Conservation (phyloP, 2,113 vertebrate species). For the Maccullochella peelii region DNA sequence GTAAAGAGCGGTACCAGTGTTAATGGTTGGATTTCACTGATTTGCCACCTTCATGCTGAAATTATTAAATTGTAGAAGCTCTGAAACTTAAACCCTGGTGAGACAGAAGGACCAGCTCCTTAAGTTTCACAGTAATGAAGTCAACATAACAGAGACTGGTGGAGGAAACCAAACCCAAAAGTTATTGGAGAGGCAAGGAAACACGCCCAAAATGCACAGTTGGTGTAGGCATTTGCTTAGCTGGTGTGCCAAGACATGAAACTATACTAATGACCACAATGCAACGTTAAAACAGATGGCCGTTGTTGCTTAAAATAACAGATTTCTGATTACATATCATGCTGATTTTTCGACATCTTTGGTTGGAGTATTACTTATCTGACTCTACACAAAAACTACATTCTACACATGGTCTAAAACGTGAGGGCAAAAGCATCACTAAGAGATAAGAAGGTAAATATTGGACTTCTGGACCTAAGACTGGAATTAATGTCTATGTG, state of each 20-base stretch:
- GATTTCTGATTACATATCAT: background rate
- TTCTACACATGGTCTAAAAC: background rate
- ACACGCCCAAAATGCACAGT: conserved; percentile 37
- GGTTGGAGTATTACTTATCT: background rate
- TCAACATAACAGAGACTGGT: conserved; percentile 18
- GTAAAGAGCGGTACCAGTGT: background rate
- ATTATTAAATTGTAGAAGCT: background rate
- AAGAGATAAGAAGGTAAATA: background rate
- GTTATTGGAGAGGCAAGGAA: conserved; percentile 19
- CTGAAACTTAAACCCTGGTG: conserved; percentile 13
- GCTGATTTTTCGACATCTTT: background rate
- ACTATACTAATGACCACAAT: conserved; percentile 7
- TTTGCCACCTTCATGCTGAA: conserved; percentile 11
- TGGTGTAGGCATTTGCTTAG: conserved; percentile 20
- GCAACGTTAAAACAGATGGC: conserved; percentile 44
- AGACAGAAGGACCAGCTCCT: conserved; percentile 33
- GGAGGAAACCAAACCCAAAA: conserved; percentile 49
- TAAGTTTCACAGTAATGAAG: conserved; percentile 54
- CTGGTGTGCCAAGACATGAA: conserved; percentile 37
- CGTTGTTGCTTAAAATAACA: conserved; percentile 18
- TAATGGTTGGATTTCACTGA: conserved; percentile 3
- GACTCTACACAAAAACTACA: background rate
- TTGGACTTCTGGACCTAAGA: background rate
- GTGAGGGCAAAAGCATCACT: background rate
- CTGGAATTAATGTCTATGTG: background rate